Evolutionary conservation across 2,113 vertebrate species (phyloP).

Genomic region (Enhydra lutris): DNA sequence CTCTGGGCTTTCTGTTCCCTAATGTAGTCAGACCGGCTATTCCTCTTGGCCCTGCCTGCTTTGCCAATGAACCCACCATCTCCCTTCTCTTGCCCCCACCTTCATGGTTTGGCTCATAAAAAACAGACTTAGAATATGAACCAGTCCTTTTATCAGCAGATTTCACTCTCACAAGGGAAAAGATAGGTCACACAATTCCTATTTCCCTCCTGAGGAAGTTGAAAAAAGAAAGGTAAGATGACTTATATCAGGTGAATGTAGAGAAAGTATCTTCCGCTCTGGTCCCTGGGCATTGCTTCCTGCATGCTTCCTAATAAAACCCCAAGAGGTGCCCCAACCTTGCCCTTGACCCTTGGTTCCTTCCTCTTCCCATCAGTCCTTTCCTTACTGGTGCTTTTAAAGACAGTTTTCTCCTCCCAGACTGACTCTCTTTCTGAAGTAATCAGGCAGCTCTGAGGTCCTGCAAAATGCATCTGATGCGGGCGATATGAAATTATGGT

Average conservation of each 20-base stretch:
- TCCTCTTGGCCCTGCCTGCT: neutral
- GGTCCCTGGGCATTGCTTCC: neutral
- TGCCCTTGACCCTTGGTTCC: neutral
- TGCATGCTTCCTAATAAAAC: neutral
- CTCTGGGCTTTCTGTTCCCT: constrained; percentile 55
- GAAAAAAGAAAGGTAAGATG: neutral
- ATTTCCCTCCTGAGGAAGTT: neutral
- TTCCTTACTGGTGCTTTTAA: neutral
- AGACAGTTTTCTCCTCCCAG: neutral
- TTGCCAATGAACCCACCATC: neutral
- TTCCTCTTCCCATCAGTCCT: neutral
- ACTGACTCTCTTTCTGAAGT: neutral
- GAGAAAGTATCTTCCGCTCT: neutral
- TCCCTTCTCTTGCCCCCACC: neutral
- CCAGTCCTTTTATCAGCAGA: constrained; percentile 48
- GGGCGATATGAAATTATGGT: neutral
- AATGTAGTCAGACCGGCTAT: neutral
- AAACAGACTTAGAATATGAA: constrained; percentile 45
- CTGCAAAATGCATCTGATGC: neutral
- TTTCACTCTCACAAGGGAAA: constrained; percentile 43
- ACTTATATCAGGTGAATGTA: neutral
- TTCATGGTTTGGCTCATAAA: neutral
- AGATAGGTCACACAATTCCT: constrained; percentile 17
- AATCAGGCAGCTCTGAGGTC: neutral
- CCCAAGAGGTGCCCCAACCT: neutral